phyloP scores from a whole-genome alignment of 2,113 vertebrate species.

The Mus musculus region GRCm39 chr10:120407001-120407500 shows the following conservation, averaged over 20 bases:
- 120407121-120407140: slow-evolving; percentile 29
- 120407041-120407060: too few species aligned
- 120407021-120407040: too few species aligned
- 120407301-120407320: slow-evolving; percentile 18
- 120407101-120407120: not conserved
- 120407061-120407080: too few species aligned
- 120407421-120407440: slow-evolving; percentile 69
- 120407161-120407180: slow-evolving; percentile 63
- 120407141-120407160: slow-evolving; percentile 34
- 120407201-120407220: slow-evolving; percentile 57
- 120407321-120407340: slow-evolving; percentile 48
- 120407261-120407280: slow-evolving; percentile 73
- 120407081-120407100: too few species aligned
- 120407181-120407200: slow-evolving; percentile 58
- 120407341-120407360: slow-evolving; percentile 62
- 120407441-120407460: slow-evolving; percentile 76
- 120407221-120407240: slow-evolving; percentile 64
- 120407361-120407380: not conserved
- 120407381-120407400: slow-evolving; percentile 42
- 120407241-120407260: slow-evolving; percentile 59
- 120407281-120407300: slow-evolving; percentile 52
- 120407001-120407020: not conserved
- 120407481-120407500: slow-evolving; percentile 70
- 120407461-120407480: slow-evolving; percentile 63
- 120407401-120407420: slow-evolving; percentile 70